These are phyloP conservation scores for Mayetiola destructor DNA, from an alignment of 2,888 invertebrate genomes.

Conservation along the genomic window DNA sequence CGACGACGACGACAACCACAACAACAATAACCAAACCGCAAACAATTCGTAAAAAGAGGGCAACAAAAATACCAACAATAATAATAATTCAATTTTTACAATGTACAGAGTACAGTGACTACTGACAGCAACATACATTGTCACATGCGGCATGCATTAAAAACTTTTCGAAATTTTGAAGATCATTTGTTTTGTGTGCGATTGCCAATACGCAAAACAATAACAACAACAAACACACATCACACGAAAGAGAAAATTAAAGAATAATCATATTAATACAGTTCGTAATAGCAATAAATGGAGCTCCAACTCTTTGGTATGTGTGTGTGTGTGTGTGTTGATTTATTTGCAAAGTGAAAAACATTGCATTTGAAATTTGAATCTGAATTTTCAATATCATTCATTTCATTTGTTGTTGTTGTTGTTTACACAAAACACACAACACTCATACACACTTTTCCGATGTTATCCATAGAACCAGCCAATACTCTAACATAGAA, in stretches of 20 bases:
- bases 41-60: neutral
- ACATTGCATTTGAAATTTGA: too few relatives aligned
- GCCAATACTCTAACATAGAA: neutral
- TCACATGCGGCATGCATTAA: too few relatives aligned
- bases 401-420: slow-evolving; percentile 7
- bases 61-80: neutral
- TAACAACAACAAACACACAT: neutral
- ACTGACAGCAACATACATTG: too few relatives aligned
- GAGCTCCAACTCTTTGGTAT: too few relatives aligned
- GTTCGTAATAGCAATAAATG: too few relatives aligned
- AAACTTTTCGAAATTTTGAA: neutral
- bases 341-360: too few relatives aligned
- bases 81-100: too few relatives aligned
- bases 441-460: neutral
- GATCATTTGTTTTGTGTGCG: neutral
- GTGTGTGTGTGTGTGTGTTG: too few relatives aligned
- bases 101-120: too few relatives aligned
- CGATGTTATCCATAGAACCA: too few relatives aligned
- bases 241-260: neutral
- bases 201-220: neutral
- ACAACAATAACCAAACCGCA: neutral
- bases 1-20: neutral
- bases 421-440: slow-evolving; percentile 7
- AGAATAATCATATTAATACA: too few relatives aligned
- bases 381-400: slow-evolving; percentile 5